Base-by-base conservation (phyloP, 1,140 invertebrate species). In the Lasaia peninsularis region DNA sequence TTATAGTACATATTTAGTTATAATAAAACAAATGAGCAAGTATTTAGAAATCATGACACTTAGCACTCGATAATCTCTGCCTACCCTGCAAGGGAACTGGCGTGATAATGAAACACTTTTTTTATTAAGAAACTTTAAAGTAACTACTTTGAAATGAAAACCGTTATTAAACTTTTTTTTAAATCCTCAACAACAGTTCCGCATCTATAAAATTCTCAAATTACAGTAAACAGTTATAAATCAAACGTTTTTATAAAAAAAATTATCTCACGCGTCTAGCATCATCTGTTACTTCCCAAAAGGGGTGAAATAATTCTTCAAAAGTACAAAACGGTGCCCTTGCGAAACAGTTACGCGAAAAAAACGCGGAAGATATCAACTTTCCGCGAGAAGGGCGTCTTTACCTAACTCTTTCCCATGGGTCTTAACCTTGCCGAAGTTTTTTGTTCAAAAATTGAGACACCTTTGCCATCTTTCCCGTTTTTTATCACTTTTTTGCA, bases 181-280 rank as follows among this genome's bases (percentile, higher is more conserved):
- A 59, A 73, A 70, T 60, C 67, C 67, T 69, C 65, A 66, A 79
- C 72, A 71, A 78, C 64, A 62, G 53, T 54, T 69, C 61, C 73
- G 65, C 67, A 56, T 75, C 70, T 71, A 82, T 86, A 88, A 86
- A 86, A 84, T 56, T 86, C 80, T 88, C 80, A 86, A 86, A 88
- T 88, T 86, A 88, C 86, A 65, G 73, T 78, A 88, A 88, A 88
- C 86, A 88, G 76, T 80, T 77, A 88, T 88, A 86, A 86, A 86
- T 86, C 86, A 88, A 72, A 66, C 52, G 55, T 67, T 52, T 55
- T 10, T 35, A 24, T 48, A 67, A 74, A 79, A 78, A 80, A 80
- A 78, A 80, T 53, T 81, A 86, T 88, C 86, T 86, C 86, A 88
- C 86, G 83, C 63, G 51, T 73, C 73, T 73, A 40, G 57, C 61